These are phyloP conservation scores for Drosophila testacea DNA, from an alignment of 2,888 invertebrate species.

Conservation along the genomic window DNA sequence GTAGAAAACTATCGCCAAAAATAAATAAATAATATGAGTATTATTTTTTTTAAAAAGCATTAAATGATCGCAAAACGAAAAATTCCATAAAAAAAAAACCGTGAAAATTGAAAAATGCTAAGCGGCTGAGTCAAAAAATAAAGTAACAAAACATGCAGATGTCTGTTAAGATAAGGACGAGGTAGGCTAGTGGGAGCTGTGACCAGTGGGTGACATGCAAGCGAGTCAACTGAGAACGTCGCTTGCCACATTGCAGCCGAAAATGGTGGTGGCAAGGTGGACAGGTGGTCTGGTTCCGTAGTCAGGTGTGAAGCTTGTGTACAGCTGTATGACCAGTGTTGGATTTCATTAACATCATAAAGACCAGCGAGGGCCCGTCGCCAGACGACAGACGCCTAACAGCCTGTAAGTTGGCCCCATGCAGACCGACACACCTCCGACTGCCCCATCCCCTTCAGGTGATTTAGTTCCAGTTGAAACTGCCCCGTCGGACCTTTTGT, in stretches of 20 bases:
- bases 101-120: slow-evolving; percentile 64
- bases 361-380: slow-evolving; percentile 55
- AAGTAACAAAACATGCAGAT: slow-evolving; percentile 69
- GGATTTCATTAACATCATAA: slow-evolving; percentile 80
- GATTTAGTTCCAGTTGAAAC: slow-evolving; percentile 31
- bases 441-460: neutral
- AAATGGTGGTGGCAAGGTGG: slow-evolving; percentile 16
- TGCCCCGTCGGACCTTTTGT: neutral
- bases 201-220: slow-evolving; percentile 54
- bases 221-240: slow-evolving; percentile 47
- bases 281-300: slow-evolving; percentile 19
- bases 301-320: slow-evolving; percentile 72
- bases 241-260: slow-evolving; percentile 16
- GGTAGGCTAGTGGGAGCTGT: neutral
- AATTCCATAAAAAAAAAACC: neutral
- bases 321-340: slow-evolving; percentile 76
- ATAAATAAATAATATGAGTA: no score
- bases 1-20: no score
- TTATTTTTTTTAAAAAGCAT: no score
- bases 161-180: neutral
- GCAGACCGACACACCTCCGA: slow-evolving; percentile 20
- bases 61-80: neutral
- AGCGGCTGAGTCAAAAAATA: slow-evolving; percentile 59
- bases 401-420: slow-evolving; percentile 43
- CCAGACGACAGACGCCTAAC: slow-evolving; percentile 50